These are phyloP conservation scores for Oncorhynchus clarkii DNA, from an alignment of 2,113 vertebrate genomes.

Conservation along the genomic window DNA sequence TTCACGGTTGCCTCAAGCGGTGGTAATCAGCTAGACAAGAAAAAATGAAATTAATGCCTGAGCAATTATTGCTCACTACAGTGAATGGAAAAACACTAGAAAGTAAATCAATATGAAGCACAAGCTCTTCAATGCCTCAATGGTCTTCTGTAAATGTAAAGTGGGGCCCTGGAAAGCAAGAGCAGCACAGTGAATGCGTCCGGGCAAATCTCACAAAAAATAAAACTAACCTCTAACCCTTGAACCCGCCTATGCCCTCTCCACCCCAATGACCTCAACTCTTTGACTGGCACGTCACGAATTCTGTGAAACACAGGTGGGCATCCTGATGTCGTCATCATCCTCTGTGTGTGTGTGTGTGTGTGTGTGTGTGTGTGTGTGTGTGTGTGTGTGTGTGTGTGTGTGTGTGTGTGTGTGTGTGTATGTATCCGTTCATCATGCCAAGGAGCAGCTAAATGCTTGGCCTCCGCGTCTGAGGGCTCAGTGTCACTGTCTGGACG, in stretches of 20 bases:
- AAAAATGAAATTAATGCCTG: too few species aligned
- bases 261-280: constrained; percentile 22
- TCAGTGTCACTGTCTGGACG: constrained; percentile 30
- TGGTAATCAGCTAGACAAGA: too few species aligned
- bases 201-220: constrained; percentile 20
- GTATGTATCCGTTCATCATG: background rate
- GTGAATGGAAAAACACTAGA: background rate
- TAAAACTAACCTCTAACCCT: constrained; percentile 28
- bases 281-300: constrained; percentile 6
- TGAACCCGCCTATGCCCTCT: constrained; percentile 20
- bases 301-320: background rate
- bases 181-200: constrained; percentile 13
- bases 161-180: background rate
- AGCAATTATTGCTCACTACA: too few species aligned
- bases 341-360: constrained; percentile 11
- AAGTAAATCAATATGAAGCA: background rate
- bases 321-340: background rate
- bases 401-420: background rate
- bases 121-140: background rate
- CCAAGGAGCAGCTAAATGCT: background rate
- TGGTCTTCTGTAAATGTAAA: background rate
- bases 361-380: background rate
- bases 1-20: background rate
- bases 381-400: constrained; percentile 10
- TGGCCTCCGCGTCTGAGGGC: constrained; percentile 1